Evolutionary conservation across 2,797 vertebrate species (phyloP), one percentile per base, ranked within the genome.

Genomic region (Lithobates pipiens): DNA sequence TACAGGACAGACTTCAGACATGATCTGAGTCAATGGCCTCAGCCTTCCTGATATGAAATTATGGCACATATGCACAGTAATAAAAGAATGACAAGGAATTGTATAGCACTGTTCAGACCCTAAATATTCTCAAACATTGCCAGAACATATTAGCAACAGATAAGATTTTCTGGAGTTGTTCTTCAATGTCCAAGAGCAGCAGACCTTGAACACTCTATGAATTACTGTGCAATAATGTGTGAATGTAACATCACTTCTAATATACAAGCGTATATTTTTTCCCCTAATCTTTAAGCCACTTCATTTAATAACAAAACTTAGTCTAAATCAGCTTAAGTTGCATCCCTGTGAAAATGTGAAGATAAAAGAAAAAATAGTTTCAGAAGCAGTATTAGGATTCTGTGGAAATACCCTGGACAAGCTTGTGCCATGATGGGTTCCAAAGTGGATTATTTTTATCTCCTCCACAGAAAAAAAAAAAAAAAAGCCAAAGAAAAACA

Each of bases 381-480:
- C 54, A 61, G 57, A 50, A 32, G 65, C 3, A 68, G 77, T 29
- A 78, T 46, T 50, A 21, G 77, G 42, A 69, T 79, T 67, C 68
- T 46, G 42, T 11, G 29, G 65, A 79, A 79, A 79, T 50, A 21
- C 63, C 27, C 29, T 23, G 18, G 67, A 29, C 77, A 79, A 68
- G 65, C 36, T 32, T 68, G 10, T 79, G 39, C 39, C 42, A 79
- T 23, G 63, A 79, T 79, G 77, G 36, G 16, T 63, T 68, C 76
- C 27, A 79, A 79, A 50, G 63, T 79, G 63, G 63, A 79, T 79
- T 79, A 79, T 69, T 69, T 69, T 79, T 67, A 79, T 79, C 63
- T 79, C n/a, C 65, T 44, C 39, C 10, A 61, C 39, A 69, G 39
- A 69, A 79, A 69, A 67, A 69, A 29, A 67, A 69, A 29, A 29